A percentile compares a stretch with the other conserved stretches of the same genome.
phyloP scores from a whole-genome alignment of 2,797 vertebrate species.

The Atherinosoma microstoma region DNA sequence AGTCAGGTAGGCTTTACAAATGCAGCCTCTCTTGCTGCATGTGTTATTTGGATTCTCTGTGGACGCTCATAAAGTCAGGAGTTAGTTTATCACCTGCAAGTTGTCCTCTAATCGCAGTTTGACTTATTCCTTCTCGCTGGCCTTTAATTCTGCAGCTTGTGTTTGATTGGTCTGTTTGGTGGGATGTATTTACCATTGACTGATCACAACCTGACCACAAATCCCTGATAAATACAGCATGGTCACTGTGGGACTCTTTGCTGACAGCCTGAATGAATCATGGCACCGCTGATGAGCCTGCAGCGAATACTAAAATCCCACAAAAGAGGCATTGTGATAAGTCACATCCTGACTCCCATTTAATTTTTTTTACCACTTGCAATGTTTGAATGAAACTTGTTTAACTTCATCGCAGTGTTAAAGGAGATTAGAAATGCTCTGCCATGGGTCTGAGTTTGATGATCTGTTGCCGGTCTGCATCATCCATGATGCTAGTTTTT shows the following conservation, averaged over 20 bases:
- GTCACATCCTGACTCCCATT: background rate
- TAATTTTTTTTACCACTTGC: background rate
- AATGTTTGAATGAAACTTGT: background rate
- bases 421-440: background rate
- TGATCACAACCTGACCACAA: constrained; percentile 17
- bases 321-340: constrained; percentile 1
- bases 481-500: background rate
- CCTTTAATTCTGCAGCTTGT: background rate
- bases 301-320: background rate
- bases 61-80: background rate
- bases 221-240: constrained; percentile 3
- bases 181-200: constrained; percentile 1
- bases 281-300: background rate
- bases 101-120: background rate
- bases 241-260: constrained; percentile 10
- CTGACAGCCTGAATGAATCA: constrained; percentile 12
- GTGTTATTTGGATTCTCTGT: background rate
- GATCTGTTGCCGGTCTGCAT: background rate
- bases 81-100: background rate
- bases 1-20: background rate
- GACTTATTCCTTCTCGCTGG: background rate
- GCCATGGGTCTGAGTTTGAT: background rate
- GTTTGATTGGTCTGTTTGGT: background rate
- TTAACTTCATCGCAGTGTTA: background rate
- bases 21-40: background rate